These are phyloP conservation scores for Seladonia tumulorum DNA, from an alignment of 2,888 invertebrate genomes.

Conservation along the genomic window DNA sequence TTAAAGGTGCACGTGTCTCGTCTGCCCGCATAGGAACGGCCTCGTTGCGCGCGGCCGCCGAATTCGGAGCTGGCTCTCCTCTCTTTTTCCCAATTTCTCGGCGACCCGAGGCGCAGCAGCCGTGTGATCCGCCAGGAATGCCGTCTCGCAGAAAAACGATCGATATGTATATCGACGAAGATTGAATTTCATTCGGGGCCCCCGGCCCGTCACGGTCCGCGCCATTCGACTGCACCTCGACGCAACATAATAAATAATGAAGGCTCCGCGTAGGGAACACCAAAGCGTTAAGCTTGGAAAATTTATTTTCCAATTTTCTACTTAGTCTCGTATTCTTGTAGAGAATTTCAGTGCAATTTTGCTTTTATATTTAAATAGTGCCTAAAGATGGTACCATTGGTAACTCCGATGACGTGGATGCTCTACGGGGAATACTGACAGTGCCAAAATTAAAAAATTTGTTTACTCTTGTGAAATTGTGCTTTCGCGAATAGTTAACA, in stretches of 20 bases:
- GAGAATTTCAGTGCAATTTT: too few species aligned
- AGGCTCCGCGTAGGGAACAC: not conserved
- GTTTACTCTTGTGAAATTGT: too few species aligned
- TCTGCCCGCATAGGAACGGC: conserved; percentile 57
- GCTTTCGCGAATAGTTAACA: too few species aligned
- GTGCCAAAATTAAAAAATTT: too few species aligned
- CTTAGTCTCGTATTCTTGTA: too few species aligned
- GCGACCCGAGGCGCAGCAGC: conserved; percentile 16
- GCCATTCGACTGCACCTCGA: not conserved
- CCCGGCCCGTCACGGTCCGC: not conserved
- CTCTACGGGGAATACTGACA: too few species aligned
- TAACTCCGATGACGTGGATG: too few species aligned
- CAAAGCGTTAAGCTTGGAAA: not conserved
- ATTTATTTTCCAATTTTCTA: not conserved
- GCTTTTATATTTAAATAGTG: too few species aligned
- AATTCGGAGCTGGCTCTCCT: not conserved
- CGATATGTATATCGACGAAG: conserved; percentile 49
- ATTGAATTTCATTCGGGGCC: conserved; percentile 57
- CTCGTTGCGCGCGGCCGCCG: conserved; percentile 2
- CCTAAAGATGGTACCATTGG: too few species aligned
- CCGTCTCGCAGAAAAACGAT: conserved; percentile 56
- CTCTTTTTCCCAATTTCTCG: conserved; percentile 45
- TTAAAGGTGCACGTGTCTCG: conserved; percentile 74
- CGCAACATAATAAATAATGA: not conserved
- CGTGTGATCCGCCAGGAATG: conserved; percentile 50